A percentile compares a stretch with the other conserved stretches of the same genome.
Evolutionary conservation across 1,140 invertebrate species (phyloP).

Genomic region (Drosophila watanabei): DNA sequence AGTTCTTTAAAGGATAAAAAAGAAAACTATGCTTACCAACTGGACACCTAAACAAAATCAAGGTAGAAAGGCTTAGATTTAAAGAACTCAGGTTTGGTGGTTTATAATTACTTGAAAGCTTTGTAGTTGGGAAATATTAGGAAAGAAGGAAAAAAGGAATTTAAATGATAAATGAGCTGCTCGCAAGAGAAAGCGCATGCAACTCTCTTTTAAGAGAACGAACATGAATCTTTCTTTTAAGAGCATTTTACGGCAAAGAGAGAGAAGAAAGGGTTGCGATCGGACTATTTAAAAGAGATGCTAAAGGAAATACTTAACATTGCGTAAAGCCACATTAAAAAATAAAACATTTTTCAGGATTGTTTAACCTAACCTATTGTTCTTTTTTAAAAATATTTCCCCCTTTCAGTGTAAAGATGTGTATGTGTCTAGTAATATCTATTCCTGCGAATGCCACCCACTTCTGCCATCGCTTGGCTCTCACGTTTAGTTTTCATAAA

Average conservation of each 20-base stretch:
- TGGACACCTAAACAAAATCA: neutral
- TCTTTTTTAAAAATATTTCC: too few species aligned
- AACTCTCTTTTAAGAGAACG: too few species aligned
- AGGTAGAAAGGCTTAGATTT: neutral
- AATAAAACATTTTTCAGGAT: neutral
- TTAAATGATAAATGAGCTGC: too few species aligned
- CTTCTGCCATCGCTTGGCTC: slow-evolving; percentile 39
- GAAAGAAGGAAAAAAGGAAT: neutral
- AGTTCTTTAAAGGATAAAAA: neutral
- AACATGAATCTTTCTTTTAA: too few species aligned
- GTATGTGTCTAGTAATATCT: slow-evolving; percentile 1
- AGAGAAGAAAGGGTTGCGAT: too few species aligned
- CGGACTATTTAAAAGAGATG: too few species aligned
- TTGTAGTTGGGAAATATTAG: too few species aligned
- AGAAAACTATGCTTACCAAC: neutral
- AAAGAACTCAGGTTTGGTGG: too few species aligned
- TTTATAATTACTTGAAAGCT: too few species aligned
- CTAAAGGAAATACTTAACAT: too few species aligned
- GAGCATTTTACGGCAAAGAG: too few species aligned
- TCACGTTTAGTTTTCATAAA: slow-evolving; percentile 83
- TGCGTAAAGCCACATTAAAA: neutral
- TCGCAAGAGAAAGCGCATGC: too few species aligned
- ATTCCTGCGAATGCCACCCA: slow-evolving; percentile 16
- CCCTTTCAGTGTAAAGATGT: slow-evolving; percentile 35
- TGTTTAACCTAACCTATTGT: neutral